phyloP scores from a whole-genome alignment of 1,140 invertebrate genomes.

The Caerostris extrusa region DNA sequence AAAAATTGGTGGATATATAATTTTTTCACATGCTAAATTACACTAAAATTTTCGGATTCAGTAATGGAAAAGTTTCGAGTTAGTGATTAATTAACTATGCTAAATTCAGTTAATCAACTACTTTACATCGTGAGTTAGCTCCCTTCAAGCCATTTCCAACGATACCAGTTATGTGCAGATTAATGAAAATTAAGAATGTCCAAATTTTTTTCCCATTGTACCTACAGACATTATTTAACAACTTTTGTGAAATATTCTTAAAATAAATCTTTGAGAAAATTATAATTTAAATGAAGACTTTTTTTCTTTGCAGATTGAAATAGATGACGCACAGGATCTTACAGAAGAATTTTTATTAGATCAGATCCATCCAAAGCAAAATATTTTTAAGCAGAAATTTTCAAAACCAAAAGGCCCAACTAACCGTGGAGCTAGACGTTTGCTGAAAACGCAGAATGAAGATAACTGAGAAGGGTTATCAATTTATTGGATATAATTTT shows the following conservation, averaged over 20 bases:
- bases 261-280: background rate
- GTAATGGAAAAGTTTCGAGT: too few relatives aligned
- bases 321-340: slow-evolving; percentile 93
- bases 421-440: slow-evolving; percentile 92
- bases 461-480: slow-evolving; percentile 42
- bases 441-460: slow-evolving; percentile 87
- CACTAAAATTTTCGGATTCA: too few relatives aligned
- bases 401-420: slow-evolving; percentile 97
- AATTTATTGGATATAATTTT: slow-evolving; percentile 26
- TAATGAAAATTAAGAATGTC: too few relatives aligned
- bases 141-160: too few relatives aligned
- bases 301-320: slow-evolving; percentile 89
- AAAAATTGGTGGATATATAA: too few relatives aligned
- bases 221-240: background rate
- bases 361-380: slow-evolving; percentile 96
- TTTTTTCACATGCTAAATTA: too few relatives aligned
- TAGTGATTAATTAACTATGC: too few relatives aligned
- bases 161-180: too few relatives aligned
- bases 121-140: too few relatives aligned
- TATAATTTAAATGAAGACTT: background rate
- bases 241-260: too few relatives aligned
- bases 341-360: slow-evolving; percentile 94
- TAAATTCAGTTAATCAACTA: too few relatives aligned
- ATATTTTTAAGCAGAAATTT: slow-evolving; percentile 94
- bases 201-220: background rate